Base-by-base conservation (phyloP, 2,797 vertebrate genomes). In the Babyrousa celebensis region DNA sequence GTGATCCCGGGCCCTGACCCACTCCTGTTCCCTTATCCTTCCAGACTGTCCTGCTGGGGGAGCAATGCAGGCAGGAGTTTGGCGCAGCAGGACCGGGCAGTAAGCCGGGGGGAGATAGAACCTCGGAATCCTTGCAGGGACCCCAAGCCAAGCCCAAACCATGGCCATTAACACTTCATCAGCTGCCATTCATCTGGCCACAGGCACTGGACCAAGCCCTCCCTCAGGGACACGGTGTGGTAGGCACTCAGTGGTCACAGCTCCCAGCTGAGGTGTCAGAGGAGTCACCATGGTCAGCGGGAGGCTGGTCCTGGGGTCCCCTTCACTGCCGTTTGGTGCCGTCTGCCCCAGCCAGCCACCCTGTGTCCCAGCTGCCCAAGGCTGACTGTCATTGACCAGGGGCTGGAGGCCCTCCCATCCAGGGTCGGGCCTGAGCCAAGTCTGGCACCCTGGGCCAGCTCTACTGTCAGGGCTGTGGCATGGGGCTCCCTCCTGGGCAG, bases 181-280 rank as follows among this genome's bases (percentile, higher is more conserved):
- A 16, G 14, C 70, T 58, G 23, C 43, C 23, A 1, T 1, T 9
- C 71, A 4, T 16, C 27, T 7, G 5, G 12, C n/a, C 4, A 2
- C 1, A 0, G 54, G 70, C 17, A 1, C 63, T 20, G 56, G 40
- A 25, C 84, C 68, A 4, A 2, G 21, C 21, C 2, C 12, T 23
- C 40, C 40, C 29, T 32, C 1, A 4, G 12, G 36, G 54, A 32
- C 6, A 20, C 27, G 12, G 16, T 1, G 1, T 21, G 1, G 0
- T 2, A 36, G 25, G 16, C 40, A 29, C 67, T 32, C 8, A 0
- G 29, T 54, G 36, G 52, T 52, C 58, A 11, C 36, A 27, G 48
- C 65, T 43, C 12, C 27, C 56, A n/a, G 16, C 17, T 63, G 80
- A 70, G 86, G n/a, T 0, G 12, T 25, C 15, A 0, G 1, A 78